Evolutionary conservation across 2,888 invertebrate species (phyloP), one percentile per base, ranked within the genome.

Genomic region (Saturnia pavonia): DNA sequence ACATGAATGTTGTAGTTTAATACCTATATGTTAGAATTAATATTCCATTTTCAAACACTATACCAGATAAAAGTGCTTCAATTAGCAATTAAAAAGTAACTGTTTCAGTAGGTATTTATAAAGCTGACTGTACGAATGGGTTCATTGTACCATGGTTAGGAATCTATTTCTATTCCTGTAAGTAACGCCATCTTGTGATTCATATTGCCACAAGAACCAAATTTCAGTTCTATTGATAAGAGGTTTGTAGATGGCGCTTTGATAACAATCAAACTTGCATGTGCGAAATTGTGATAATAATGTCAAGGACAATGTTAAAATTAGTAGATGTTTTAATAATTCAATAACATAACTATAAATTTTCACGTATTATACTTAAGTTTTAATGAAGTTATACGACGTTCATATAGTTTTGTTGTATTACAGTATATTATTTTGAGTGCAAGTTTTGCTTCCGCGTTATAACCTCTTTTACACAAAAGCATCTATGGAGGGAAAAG

Each of bases 271-370:
- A 74, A 74, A 82, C 77, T 80, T 82, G 82, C 85, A 87, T 88
- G 88, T 89, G 89, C 88, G 83, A 89, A 83, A 87, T 87, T 83
- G 82, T 86, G 85, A 87, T 88, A 88, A 84, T 89, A 88, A 91
- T 92, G 92, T 91, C 92, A 92, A 92, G 92, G 93, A 89, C 91
- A 91, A 83, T 86, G 87, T 83, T 88, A 84, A 81, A 77, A 77
- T 76, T 72, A 71, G 72, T 74, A 72, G 63, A 72, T 75, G 70
- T 69, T 69, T 71, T 70, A 71, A 71, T 22, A 76, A 70, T 70
- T 67, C 70, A 66, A 54, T 57, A 72, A 77, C 70, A 71, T 70
- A 34, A 48, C 69, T 70, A 27, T 57, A 48, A 40, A 45, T 16
- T 67, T 70, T 45, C n/a, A 73, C 22, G 9, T 43, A 71, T 16